A percentile compares a stretch with the other conserved stretches of the same genome.
These are phyloP conservation scores for Drosophila cardini DNA, from an alignment of 1,140 invertebrate species.

Conservation along the genomic window DNA sequence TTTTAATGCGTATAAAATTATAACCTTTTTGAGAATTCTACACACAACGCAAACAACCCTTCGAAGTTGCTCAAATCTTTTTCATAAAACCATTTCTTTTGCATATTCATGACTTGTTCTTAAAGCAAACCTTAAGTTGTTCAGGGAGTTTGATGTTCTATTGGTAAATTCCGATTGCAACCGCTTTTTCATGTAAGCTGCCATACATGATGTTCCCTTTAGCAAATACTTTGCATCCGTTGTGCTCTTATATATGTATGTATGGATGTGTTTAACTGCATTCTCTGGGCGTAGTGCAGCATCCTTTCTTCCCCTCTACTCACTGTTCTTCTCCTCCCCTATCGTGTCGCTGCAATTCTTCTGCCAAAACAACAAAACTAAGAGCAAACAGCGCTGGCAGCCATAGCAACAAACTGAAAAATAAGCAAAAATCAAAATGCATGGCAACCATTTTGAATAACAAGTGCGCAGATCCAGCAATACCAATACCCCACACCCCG, in stretches of 20 bases:
- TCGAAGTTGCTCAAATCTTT: no score
- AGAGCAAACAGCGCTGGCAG: constrained; percentile 65
- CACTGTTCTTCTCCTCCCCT: neutral
- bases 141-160: neutral
- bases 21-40: neutral
- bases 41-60: neutral
- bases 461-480: constrained; percentile 62
- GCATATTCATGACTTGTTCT: neutral
- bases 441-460: constrained; percentile 82
- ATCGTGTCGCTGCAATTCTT: constrained; percentile 52
- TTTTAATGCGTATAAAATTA: no score
- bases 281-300: constrained; percentile 25
- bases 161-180: neutral
- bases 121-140: constrained; percentile 1
- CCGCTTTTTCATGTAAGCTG: neutral
- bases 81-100: neutral
- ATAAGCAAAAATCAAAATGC: constrained; percentile 72
- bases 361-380: constrained; percentile 63
- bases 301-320: neutral
- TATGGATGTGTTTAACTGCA: constrained; percentile 46
- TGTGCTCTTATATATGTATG: constrained; percentile 23
- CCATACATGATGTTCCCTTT: constrained; percentile 1
- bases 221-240: constrained; percentile 33
- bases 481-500: neutral
- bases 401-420: constrained; percentile 74